phyloP scores from a whole-genome alignment of 2,113 vertebrate genomes.

The Sterrhoptilus dennistouni region DNA sequence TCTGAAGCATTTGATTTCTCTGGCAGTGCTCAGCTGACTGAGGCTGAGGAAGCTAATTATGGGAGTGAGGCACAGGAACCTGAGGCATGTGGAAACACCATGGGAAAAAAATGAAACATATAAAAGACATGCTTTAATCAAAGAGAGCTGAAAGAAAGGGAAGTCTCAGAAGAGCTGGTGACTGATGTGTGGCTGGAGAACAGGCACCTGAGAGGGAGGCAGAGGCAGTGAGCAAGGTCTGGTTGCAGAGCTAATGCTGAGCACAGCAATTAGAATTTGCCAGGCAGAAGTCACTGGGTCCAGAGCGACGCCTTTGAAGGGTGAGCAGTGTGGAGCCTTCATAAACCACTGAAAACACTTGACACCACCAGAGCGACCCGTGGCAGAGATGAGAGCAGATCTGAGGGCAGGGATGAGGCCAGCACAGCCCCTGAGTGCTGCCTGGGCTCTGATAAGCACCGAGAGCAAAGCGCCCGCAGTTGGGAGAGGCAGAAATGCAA shows the following conservation, averaged over 20 bases:
- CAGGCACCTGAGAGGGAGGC: neutral
- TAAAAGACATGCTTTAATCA: constrained; percentile 39
- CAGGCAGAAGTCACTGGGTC: neutral
- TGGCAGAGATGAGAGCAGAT: neutral
- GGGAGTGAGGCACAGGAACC: neutral
- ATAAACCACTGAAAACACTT: neutral
- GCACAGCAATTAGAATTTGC: neutral
- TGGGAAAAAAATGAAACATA: neutral
- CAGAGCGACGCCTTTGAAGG: constrained; percentile 10
- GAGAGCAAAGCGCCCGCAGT: rapidly evolving
- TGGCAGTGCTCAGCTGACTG: neutral
- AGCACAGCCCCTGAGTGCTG: neutral
- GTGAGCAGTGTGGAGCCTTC: neutral
- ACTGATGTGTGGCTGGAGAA: constrained; percentile 11
- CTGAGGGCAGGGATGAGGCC: neutral
- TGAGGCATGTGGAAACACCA: neutral
- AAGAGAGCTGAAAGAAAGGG: neutral
- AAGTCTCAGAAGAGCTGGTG: neutral
- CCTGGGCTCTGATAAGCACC: neutral
- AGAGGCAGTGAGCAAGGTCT: neutral
- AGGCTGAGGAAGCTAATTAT: neutral
- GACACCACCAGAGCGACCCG: neutral
- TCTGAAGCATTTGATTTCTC: constrained; percentile 23
- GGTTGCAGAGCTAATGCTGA: neutral
- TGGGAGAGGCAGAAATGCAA: neutral